Evolutionary conservation across 2,797 vertebrate genomes (phyloP).

Genomic region (Mormyrops boulengeri): DNA sequence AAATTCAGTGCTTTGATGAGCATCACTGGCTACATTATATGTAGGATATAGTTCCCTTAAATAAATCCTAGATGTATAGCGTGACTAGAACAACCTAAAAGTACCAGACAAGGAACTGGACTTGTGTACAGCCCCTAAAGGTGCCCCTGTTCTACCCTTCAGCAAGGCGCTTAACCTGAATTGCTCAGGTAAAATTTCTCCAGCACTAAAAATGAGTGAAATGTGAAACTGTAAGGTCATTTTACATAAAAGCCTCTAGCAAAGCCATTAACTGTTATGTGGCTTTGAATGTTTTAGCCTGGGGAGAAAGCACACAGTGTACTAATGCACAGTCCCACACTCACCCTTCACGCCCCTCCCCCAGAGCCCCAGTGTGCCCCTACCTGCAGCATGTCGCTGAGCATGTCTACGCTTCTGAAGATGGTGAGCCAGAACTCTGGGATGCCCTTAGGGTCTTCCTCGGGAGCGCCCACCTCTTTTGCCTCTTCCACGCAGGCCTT

Average conservation of each 20-base stretch:
- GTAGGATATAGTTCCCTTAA: not conserved
- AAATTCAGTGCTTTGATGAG: not conserved
- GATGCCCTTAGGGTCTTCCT: slow-evolving; percentile 78
- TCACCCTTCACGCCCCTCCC: not conserved
- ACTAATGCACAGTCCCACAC: not conserved
- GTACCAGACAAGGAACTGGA: not conserved
- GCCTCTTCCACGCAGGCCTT: slow-evolving; percentile 82
- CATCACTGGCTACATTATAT: not conserved
- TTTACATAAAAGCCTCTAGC: not conserved
- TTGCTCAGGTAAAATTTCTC: not conserved
- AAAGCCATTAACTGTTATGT: not conserved
- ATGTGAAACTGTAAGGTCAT: not conserved
- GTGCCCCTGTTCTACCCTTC: not conserved
- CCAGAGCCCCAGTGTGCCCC: not conserved
- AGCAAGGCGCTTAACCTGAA: not conserved
- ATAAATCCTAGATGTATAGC: not conserved
- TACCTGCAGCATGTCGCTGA: slow-evolving; percentile 72
- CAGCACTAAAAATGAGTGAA: not conserved
- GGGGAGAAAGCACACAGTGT: not conserved
- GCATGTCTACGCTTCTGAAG: slow-evolving; percentile 75
- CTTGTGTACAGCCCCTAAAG: not conserved
- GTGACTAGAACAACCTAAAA: not conserved
- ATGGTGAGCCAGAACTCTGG: slow-evolving; percentile 96
- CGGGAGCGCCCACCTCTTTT: slow-evolving; percentile 62
- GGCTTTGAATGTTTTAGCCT: not conserved